Evolutionary conservation across 2,888 invertebrate genomes (phyloP).

Genomic region (Hetaerina titia): DNA sequence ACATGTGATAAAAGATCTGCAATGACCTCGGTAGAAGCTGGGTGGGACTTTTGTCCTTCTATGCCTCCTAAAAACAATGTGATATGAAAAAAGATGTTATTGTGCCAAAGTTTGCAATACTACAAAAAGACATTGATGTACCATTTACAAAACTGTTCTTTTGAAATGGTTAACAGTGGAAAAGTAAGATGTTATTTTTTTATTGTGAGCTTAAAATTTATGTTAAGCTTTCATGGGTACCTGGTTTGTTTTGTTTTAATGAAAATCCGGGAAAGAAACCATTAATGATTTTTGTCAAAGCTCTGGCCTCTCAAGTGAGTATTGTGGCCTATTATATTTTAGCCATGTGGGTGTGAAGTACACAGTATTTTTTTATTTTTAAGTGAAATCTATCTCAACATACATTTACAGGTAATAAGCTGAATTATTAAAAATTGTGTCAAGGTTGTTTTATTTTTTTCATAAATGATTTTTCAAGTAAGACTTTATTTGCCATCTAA

Average conservation of each 20-base stretch:
- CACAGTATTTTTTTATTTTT: no score
- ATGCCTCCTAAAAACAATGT: constrained; percentile 36
- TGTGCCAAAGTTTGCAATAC: constrained; percentile 30
- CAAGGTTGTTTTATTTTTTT: background rate
- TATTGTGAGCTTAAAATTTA: background rate
- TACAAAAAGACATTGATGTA: background rate
- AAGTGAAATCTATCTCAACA: no score
- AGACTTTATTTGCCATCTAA: no score
- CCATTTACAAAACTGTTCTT: background rate
- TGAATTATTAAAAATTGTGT: no score
- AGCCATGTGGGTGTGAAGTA: no score
- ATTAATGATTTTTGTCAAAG: background rate
- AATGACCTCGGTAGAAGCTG: constrained; percentile 15
- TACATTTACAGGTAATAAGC: no score
- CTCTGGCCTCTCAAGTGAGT: background rate
- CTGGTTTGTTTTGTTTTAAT: background rate
- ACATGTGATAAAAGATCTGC: background rate
- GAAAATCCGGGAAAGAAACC: background rate
- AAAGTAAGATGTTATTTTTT: constrained; percentile 25
- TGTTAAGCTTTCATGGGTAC: background rate
- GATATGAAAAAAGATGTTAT: background rate
- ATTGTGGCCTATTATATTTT: no score
- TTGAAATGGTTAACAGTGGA: background rate
- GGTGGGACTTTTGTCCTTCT: constrained; percentile 16
- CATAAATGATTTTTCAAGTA: background rate